phyloP scores from a whole-genome alignment of 1,140 invertebrate species.

The Drosophila equinoxialis region DNA sequence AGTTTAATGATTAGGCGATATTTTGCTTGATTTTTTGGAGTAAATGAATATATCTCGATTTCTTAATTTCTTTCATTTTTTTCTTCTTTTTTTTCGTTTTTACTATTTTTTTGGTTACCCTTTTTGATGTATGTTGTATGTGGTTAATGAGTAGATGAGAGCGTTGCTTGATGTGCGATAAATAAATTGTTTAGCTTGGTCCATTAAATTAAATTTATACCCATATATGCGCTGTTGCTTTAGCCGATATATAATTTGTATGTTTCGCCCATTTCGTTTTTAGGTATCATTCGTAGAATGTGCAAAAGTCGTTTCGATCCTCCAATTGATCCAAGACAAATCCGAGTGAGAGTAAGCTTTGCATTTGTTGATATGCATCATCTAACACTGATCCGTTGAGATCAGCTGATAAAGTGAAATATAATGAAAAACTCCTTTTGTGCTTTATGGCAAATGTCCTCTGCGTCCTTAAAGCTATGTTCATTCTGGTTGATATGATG shows the following conservation, averaged over 20 bases:
- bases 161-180: slow-evolving; percentile 46
- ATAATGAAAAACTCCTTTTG: slow-evolving; percentile 9
- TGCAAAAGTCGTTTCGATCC: slow-evolving; percentile 32
- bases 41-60: slow-evolving; percentile 20
- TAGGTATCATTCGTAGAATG: slow-evolving; percentile 20
- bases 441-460: background rate
- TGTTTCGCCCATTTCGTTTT: background rate
- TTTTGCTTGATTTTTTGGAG: slow-evolving; percentile 39
- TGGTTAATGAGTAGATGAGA: slow-evolving; percentile 41
- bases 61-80: slow-evolving; percentile 16
- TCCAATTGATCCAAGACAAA: slow-evolving; percentile 41
- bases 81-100: slow-evolving; percentile 10
- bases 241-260: background rate
- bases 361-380: slow-evolving; percentile 41
- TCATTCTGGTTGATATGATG: slow-evolving; percentile 3
- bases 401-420: slow-evolving; percentile 28
- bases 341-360: slow-evolving; percentile 18
- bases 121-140: slow-evolving; percentile 40
- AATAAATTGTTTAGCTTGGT: slow-evolving; percentile 53
- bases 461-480: slow-evolving; percentile 1
- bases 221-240: background rate
- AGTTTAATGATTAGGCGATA: slow-evolving; percentile 14
- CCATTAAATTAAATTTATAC: slow-evolving; percentile 52
- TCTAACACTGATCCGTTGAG: slow-evolving; percentile 39
- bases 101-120: slow-evolving; percentile 38